These are phyloP conservation scores for Meriones unguiculatus DNA, from an alignment of 2,113 vertebrate species.

Conservation along the genomic window DNA sequence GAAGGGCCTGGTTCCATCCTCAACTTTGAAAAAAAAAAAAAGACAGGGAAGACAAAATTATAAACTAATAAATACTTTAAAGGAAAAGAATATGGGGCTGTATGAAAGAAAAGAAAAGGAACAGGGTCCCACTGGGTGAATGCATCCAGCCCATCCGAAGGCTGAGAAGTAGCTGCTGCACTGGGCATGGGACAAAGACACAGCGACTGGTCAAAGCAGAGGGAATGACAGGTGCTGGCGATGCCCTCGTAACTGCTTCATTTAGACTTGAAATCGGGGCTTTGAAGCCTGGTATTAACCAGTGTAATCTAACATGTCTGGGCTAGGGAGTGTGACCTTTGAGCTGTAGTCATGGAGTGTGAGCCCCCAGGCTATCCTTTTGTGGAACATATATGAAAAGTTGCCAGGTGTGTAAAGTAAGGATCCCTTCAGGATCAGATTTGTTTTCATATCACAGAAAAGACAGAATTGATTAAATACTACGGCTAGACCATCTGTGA, in stretches of 20 bases:
- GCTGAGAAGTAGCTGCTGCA: neutral
- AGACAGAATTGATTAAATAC: constrained; percentile 9
- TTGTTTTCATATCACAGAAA: constrained; percentile 38
- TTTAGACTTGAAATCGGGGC: neutral
- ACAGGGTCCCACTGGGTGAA: neutral
- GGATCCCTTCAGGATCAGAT: neutral
- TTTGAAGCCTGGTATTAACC: neutral
- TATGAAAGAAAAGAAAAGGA: neutral
- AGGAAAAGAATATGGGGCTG: neutral
- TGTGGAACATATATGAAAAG: neutral
- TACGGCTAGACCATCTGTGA: neutral
- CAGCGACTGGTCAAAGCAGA: neutral
- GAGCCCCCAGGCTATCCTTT: neutral
- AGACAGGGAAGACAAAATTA: neutral
- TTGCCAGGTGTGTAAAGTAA: neutral
- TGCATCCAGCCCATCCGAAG: neutral
- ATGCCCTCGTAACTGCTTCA: neutral
- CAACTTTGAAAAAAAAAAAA: too few relatives aligned
- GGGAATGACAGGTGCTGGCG: neutral
- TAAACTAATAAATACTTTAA: neutral
- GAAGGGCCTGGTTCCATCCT: neutral
- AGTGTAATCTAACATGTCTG: neutral
- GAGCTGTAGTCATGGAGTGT: neutral
- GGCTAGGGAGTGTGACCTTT: neutral
- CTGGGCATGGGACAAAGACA: neutral